Base-by-base conservation (phyloP, 1,140 invertebrate species). In the Archivesica marissinica region DNA sequence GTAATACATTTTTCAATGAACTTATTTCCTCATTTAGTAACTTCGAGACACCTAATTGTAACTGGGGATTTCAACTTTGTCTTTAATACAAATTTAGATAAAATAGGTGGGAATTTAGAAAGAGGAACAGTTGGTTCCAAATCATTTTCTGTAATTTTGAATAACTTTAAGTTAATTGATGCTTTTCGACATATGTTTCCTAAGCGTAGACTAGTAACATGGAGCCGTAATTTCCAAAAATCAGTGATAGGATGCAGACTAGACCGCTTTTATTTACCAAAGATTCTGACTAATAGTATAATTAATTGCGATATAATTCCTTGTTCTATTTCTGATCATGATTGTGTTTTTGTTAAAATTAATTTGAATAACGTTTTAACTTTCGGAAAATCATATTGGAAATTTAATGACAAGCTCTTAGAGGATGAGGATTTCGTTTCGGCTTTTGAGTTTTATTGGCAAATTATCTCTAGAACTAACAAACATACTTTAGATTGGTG, bases 271-370 rank as follows among this genome's bases (percentile, higher is more conserved):
- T 87, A 89, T 75, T 52, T 86, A 15, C 81, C 87, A 25, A 39
- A 70, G n/a, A 25, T 7, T 35, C 70, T 85, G 25, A 35, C 47
- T 2, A 41, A 64, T 56, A 20, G 15, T 80, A 23, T 89, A 54
- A 11, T 35, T 41, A 17, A 47, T 41, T 68, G 44, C 59, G 13
- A 23, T 38, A 59, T 78, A 35, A 39, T 82, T 11, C 87, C 85
- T 23, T 85, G 80, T 85, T 20, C 68, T 47, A 35, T 72, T 85
- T 84, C 84, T 47, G 87, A 89, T 33, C 88, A 89, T 76, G 88
- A 89, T 70, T 80, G 44, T 85, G 64, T 89, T 3, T 20, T 47
- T 64, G 15, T 83, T 35, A 30, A 59, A n/a, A 23, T 87, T 28
- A 47, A 66, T 3, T 13, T 59, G 25, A 59, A 52, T 35, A 41